phyloP scores from a whole-genome alignment of 1,140 invertebrate genomes.

The Acromyrmex heyeri region DNA sequence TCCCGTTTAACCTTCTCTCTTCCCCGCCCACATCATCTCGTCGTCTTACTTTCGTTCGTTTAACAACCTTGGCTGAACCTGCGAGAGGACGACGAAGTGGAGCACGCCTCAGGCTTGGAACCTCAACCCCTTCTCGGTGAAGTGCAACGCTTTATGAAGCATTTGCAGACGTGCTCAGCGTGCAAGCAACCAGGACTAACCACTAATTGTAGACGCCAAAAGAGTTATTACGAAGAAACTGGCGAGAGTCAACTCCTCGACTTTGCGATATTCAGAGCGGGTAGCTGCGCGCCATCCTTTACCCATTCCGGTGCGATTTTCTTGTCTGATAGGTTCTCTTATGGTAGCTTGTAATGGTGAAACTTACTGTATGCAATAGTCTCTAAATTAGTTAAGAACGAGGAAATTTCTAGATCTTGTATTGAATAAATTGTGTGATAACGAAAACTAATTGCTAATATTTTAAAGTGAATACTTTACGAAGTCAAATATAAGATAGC shows the following conservation, averaged over 20 bases:
- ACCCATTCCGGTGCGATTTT: conserved; percentile 4
- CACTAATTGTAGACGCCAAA: conserved; percentile 79
- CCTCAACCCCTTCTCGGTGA: not conserved
- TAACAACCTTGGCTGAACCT: conserved; percentile 15
- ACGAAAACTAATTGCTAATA: conserved; percentile 24
- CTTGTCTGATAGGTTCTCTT: conserved; percentile 7
- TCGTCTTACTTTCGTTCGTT: conserved; percentile 49
- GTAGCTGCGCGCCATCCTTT: conserved; percentile 30
- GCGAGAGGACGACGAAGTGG: conserved; percentile 11
- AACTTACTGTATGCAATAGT: not conserved
- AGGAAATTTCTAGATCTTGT: conserved; percentile 13
- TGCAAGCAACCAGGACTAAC: conserved; percentile 73
- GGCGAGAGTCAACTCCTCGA: conserved; percentile 46
- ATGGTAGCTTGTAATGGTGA: not conserved
- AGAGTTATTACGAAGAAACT: conserved; percentile 75
- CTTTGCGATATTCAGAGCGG: conserved; percentile 60
- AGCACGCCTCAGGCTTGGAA: conserved; percentile 17
- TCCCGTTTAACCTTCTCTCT: not conserved
- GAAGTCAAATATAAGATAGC: conserved; percentile 1
- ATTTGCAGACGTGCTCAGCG: conserved; percentile 77
- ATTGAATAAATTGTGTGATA: conserved; percentile 33
- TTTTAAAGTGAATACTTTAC: conserved; percentile 29
- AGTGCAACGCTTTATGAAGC: conserved; percentile 80
- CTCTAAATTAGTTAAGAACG: not conserved
- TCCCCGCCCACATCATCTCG: not conserved